Conservation (phyloP, 2,888 invertebrate species). For the Chalcis sispes region DNA sequence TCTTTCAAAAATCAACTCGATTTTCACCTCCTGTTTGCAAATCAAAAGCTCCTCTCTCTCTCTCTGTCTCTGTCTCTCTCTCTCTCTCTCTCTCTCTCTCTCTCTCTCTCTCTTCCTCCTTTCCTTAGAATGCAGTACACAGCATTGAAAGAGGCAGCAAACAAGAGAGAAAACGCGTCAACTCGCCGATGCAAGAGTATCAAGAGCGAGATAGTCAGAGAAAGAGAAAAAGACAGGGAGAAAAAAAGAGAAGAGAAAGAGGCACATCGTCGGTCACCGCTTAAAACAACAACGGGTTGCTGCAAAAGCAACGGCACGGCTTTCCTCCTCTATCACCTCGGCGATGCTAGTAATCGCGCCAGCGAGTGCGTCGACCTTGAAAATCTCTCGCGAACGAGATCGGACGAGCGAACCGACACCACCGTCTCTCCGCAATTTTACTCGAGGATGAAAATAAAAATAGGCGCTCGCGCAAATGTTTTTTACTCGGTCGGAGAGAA, state of each 20-base stretch:
- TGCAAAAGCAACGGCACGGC: too few relatives aligned
- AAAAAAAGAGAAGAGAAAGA: background rate
- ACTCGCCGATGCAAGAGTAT: too few relatives aligned
- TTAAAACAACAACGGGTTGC: conserved; percentile 11
- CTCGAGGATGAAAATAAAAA: conserved; percentile 42
- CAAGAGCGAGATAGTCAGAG: too few relatives aligned
- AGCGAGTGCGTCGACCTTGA: conserved; percentile 54
- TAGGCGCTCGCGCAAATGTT: too few relatives aligned
- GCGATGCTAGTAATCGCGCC: conserved; percentile 26
- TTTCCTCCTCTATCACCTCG: conserved; percentile 1
- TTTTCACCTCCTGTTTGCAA: too few relatives aligned
- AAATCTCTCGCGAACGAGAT: too few relatives aligned
- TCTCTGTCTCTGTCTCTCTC: too few relatives aligned
- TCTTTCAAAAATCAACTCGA: too few relatives aligned
- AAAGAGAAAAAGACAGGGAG: background rate
- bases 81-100: too few relatives aligned
- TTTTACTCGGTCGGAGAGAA: too few relatives aligned
- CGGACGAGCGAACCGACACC: background rate
- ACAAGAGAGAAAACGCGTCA: background rate
- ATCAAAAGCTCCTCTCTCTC: too few relatives aligned
- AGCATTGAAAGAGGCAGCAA: background rate
- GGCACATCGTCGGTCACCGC: background rate
- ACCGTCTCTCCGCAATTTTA: background rate
- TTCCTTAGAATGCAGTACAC: background rate
- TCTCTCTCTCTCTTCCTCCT: too few relatives aligned